phyloP scores from a whole-genome alignment of 2,113 vertebrate genomes.

The Seriola quinqueradiata region DNA sequence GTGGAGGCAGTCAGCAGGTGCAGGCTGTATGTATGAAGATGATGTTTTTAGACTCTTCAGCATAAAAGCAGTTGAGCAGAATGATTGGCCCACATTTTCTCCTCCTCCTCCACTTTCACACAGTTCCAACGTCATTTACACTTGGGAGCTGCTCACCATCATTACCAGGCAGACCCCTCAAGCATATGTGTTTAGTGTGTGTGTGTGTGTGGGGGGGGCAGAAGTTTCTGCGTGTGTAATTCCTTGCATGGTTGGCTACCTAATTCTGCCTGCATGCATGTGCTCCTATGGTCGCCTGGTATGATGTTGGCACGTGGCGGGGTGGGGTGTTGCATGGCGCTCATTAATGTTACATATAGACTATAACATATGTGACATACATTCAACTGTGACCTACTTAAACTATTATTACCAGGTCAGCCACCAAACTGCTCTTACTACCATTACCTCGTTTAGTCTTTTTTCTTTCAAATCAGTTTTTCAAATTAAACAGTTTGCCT shows the following conservation, averaged over 20 bases:
- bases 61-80: conserved; percentile 80
- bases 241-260: conserved; percentile 49
- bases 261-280: conserved; percentile 35
- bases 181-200: conserved; percentile 14
- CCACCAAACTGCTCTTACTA: neutral
- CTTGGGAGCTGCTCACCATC: conserved; percentile 24
- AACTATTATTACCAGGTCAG: conserved; percentile 28
- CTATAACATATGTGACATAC: conserved; percentile 58
- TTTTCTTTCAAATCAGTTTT: neutral
- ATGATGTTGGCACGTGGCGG: neutral
- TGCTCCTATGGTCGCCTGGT: conserved; percentile 30
- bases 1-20: conserved; percentile 10
- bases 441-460: neutral
- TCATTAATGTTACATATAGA: conserved; percentile 67
- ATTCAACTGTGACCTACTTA: conserved; percentile 64
- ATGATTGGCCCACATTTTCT: conserved; percentile 81
- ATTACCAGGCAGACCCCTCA: conserved; percentile 25
- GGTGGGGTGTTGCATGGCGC: neutral
- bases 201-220: conserved; percentile 11
- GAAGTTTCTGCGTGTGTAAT: conserved; percentile 27
- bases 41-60: conserved; percentile 60
- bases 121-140: conserved; percentile 37
- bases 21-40: neutral
- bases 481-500: neutral
- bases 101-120: conserved; percentile 29